Evolutionary conservation across 2,113 vertebrate species (phyloP), one percentile per base, ranked within the genome.

Genomic region (Centropus bengalensis): DNA sequence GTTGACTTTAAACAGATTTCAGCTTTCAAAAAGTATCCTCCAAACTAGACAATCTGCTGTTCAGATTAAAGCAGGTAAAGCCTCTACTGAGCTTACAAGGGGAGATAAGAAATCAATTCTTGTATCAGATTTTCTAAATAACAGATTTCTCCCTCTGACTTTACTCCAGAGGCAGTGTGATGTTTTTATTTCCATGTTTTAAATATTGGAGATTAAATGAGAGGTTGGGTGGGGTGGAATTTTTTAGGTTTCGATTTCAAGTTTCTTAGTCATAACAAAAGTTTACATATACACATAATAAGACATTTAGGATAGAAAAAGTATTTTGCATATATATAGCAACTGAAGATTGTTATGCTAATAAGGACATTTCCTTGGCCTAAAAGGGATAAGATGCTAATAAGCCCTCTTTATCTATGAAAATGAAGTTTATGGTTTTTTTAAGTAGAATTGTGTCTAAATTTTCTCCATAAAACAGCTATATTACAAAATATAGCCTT

Each of bases 61-160:
- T 88, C 85, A 90, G 60, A 95, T 91, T 88, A 93, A 81, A 93
- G 86, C 30, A 64, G n/a, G 64, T 68, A 86, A 96, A 93, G 14
- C 76, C 79, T 86, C 69, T 20, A 56, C 58, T 82, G 58, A 92
- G 77, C 44, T 93, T 75, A 80, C 36, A 86, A 93, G 86, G 15
- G 6, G 7, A 93, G 89, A 96, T 93, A 96, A 88, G 88, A 88
- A 94, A 96, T 94, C 89, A 96, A 28, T 71, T 66, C 52, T 91
- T 88, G 76, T 91, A 93, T 93, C 85, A 36, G 33, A 75, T 87
- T 94, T 79, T 89, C 81, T 82, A 87, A 79, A 87, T 30, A 87
- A 85, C 36, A 77, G 49, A 62, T 91, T 94, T 91, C 55, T 95
- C 42, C 15, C 27, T 75, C 78, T 56, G 67, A 90, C 80, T 86